A percentile compares a stretch with the other conserved stretches of the same genome.
Conservation (phyloP, 2,797 vertebrate species). For the Pangasius mekongensis region DNA sequence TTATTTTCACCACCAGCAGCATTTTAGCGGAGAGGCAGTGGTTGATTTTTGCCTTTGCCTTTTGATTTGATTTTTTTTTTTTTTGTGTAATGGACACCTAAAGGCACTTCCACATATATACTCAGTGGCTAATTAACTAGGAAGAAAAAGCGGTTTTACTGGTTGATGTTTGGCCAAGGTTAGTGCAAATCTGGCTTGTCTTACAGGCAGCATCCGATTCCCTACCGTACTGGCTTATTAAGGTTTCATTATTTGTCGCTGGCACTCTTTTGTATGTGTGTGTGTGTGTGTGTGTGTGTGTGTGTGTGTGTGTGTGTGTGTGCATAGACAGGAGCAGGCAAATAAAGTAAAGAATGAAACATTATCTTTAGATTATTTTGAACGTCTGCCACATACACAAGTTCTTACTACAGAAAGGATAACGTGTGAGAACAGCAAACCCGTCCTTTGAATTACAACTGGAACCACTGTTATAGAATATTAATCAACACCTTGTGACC, state of each 20-base stretch:
- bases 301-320: too few species aligned
- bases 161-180: neutral
- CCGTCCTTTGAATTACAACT: too few species aligned
- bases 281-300: neutral
- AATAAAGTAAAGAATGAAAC: neutral
- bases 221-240: neutral
- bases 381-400: neutral
- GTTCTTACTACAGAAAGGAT: too few species aligned
- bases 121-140: slow-evolving; percentile 17
- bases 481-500: neutral
- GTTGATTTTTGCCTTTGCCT: neutral
- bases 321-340: neutral
- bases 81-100: neutral
- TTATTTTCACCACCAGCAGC: neutral
- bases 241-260: slow-evolving; percentile 50
- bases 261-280: neutral
- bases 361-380: neutral
- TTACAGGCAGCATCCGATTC: slow-evolving; percentile 22
- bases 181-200: slow-evolving; percentile 25
- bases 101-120: slow-evolving; percentile 60
- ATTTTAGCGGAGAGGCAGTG: neutral
- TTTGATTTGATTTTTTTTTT: neutral
- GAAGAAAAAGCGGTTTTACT: slow-evolving; percentile 26
- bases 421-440: too few species aligned
- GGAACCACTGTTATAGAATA: too few species aligned